Conservation (phyloP, 2,888 invertebrate species). For the Noctua comes region DNA sequence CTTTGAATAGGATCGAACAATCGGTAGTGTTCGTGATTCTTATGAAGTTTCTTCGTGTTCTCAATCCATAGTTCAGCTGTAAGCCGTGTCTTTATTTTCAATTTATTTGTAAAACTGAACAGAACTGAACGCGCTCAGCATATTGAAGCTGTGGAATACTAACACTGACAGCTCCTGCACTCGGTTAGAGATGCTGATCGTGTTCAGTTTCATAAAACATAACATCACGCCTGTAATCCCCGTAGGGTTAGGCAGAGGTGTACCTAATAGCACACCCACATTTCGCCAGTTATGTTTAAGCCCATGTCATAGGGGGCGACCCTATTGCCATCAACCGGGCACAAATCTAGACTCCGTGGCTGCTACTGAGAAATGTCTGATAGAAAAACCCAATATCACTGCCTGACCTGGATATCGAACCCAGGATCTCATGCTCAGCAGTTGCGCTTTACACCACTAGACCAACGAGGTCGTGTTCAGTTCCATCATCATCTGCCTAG, state of each 20-base stretch:
- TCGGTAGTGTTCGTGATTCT: slow-evolving; percentile 8
- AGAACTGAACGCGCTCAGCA: not conserved
- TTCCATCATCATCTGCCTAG: too few relatives aligned
- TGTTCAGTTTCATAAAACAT: not conserved
- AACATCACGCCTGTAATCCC: not conserved
- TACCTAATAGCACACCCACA: not conserved
- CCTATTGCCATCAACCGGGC: too few relatives aligned
- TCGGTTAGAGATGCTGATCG: not conserved
- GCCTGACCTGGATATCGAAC: too few relatives aligned
- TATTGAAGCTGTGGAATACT: not conserved
- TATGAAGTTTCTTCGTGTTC: slow-evolving; percentile 5
- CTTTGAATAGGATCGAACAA: slow-evolving; percentile 14
- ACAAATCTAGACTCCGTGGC: too few relatives aligned
- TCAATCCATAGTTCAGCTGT: slow-evolving; percentile 3
- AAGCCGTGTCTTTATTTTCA: not conserved
- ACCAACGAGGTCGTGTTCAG: not conserved
- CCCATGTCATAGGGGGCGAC: too few relatives aligned
- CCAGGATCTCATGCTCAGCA: too few relatives aligned
- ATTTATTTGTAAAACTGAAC: not conserved
- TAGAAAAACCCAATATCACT: too few relatives aligned
- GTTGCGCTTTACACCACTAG: not conserved
- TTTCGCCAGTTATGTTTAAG: not conserved
- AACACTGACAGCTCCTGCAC: not conserved
- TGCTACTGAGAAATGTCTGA: too few relatives aligned
- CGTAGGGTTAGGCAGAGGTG: not conserved